Evolutionary conservation across 2,888 invertebrate genomes (phyloP).

Genomic region (Stegophylla sp.): DNA sequence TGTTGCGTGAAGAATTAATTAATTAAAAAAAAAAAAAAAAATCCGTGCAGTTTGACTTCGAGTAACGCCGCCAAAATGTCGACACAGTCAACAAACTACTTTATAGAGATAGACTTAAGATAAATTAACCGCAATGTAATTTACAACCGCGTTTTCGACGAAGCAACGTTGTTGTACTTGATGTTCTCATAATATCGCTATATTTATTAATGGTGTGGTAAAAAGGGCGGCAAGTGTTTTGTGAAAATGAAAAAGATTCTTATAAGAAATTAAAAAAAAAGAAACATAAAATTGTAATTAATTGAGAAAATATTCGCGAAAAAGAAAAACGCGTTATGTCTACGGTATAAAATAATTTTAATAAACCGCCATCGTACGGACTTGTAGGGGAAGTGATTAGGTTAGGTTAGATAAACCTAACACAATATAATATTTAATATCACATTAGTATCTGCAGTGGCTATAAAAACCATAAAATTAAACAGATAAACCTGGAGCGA

Average conservation of each 20-base stretch:
- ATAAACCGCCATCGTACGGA: too few species aligned
- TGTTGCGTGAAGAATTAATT: conserved; percentile 16
- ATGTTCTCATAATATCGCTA: neutral
- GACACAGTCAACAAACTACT: conserved; percentile 25
- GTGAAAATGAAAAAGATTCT: conserved; percentile 26
- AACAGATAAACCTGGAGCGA: too few species aligned
- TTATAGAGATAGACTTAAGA: conserved; percentile 17
- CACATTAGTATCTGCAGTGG: too few species aligned
- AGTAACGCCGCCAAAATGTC: conserved; percentile 21
- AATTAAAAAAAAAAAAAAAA: neutral
- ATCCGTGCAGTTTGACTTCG: neutral
- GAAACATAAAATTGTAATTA: conserved; percentile 30
- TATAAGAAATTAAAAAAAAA: neutral
- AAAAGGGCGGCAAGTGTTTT: neutral
- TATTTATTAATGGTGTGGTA: conserved; percentile 26
- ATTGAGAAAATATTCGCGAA: conserved; percentile 8
- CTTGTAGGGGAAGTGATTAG: too few species aligned
- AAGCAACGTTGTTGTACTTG: conserved; percentile 15
- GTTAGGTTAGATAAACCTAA: too few species aligned
- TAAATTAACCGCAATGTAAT: conserved; percentile 36
- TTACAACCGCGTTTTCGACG: conserved; percentile 26
- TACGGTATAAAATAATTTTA: conserved; percentile 19
- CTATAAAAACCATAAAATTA: too few species aligned
- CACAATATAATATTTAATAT: too few species aligned
- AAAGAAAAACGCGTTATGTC: neutral